Base-by-base conservation (phyloP, 2,113 vertebrate genomes). In the Neodontobutis hainanensis region DNA sequence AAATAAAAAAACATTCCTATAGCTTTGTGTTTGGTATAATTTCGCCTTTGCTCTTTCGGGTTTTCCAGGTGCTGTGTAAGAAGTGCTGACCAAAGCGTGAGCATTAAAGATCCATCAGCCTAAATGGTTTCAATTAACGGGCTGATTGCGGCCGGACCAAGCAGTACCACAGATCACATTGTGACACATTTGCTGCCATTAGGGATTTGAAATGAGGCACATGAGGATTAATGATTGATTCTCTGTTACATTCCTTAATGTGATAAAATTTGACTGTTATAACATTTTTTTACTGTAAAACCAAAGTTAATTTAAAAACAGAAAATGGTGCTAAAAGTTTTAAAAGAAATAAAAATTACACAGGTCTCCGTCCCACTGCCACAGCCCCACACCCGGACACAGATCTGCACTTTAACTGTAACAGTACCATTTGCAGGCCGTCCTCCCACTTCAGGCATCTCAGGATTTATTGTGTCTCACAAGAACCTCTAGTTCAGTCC, bases 151-250 rank as follows among this genome's bases (percentile, higher is more conserved):
- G 16, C 0, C 12, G 27, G 45, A 57, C 35, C 4, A 6, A 45
- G 64, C 70, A n/a, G 77, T 50, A 58, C 36, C 49, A 62, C 65
- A 47, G 50, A 61, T 59, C 36, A 36, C 16, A 32, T 8, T 50
- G 50, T 47, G n/a, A 62, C 70, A 10, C 75, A 79, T 79, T 60
- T 78, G 70, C 74, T 55, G 42, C 62, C 61, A 56, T 61, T 61
- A 56, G 36, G 50, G 65, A 68, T 69, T 75, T 64, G 55, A 65
- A 19, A 19, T 2, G 15, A 62, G 8, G 44, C 5, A 5, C 19
- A 27, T 12, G 32, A 67, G 53, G 15, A 35, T 63, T 38, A 3
- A 27, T n/a, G 36, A 55, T 61, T 11, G 34, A 32, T 55, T 40
- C 38, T 6, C 38, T 40, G 38, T 40, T n/a, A 55, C 19, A 27